phyloP scores from a whole-genome alignment of 2,797 vertebrate species.

The Paedocypris micromegethes region DNA sequence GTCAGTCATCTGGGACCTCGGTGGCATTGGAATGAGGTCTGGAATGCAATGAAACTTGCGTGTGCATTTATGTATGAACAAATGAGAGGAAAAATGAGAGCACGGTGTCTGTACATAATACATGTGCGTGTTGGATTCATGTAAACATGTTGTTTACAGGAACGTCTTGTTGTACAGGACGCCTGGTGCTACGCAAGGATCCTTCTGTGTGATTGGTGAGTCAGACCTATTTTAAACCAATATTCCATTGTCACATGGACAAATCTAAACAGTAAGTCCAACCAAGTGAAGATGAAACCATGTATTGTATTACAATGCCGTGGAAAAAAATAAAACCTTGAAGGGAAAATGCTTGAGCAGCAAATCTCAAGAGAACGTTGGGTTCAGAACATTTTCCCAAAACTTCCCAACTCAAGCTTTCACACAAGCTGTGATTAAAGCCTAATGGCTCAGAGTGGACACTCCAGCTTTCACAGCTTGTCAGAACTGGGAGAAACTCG shows the following conservation, averaged over 20 bases:
- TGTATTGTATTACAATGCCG: not conserved
- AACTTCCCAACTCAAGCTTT: constrained; percentile 2
- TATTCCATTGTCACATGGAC: not conserved
- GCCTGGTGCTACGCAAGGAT: constrained; percentile 13
- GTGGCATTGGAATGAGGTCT: constrained; percentile 13
- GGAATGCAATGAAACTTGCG: constrained; percentile 18
- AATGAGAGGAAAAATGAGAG: constrained; percentile 28
- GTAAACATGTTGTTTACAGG: constrained; percentile 21
- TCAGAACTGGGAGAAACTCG: constrained; percentile 20
- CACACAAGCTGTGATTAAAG: constrained; percentile 13
- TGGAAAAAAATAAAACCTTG: constrained; percentile 6
- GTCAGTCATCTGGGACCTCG: constrained; percentile 58
- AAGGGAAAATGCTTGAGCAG: constrained; percentile 31
- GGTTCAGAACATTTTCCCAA: constrained; percentile 27
- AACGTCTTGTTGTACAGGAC: constrained; percentile 4
- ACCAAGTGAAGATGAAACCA: constrained; percentile 6
- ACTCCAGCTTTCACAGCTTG: constrained; percentile 19
- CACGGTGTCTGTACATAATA: constrained; percentile 25
- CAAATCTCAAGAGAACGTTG: constrained; percentile 36
- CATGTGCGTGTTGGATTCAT: constrained; percentile 19
- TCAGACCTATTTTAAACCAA: no score
- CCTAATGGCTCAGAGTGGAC: constrained; percentile 37
- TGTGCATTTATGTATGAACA: constrained; percentile 25
- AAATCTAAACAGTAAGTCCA: constrained; percentile 6
- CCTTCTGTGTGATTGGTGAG: no score